These are phyloP conservation scores for Cydia amplana DNA, from an alignment of 1,140 invertebrate genomes.

Conservation along the genomic window DNA sequence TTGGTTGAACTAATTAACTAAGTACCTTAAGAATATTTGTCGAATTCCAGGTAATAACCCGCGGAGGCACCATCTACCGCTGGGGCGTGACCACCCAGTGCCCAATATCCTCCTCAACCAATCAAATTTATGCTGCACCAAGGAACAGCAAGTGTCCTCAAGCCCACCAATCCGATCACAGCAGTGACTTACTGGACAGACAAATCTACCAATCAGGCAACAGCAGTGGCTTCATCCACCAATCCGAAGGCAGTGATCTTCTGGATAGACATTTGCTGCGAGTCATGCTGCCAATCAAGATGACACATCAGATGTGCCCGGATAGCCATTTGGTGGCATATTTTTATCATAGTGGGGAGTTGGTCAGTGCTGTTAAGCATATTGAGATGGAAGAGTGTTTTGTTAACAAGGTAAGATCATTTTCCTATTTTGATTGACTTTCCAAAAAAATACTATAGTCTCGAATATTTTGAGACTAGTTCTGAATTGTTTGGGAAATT, in stretches of 20 bases:
- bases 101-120: conserved; percentile 47
- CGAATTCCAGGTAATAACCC: conserved; percentile 65
- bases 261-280: conserved; percentile 54
- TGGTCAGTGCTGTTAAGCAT: conserved; percentile 77
- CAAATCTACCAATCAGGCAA: conserved; percentile 41
- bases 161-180: conserved; percentile 5
- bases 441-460: neutral
- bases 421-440: too few relatives aligned
- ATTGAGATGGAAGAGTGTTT: conserved; percentile 75
- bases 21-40: too few relatives aligned
- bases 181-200: neutral
- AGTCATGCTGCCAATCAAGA: conserved; percentile 66
- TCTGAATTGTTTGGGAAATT: too few relatives aligned
- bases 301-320: conserved; percentile 83
- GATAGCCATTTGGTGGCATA: conserved; percentile 84
- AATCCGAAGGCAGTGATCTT: conserved; percentile 36
- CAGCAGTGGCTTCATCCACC: conserved; percentile 43
- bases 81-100: conserved; percentile 75
- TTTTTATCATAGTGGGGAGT: conserved; percentile 84
- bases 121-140: conserved; percentile 47
- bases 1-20: too few relatives aligned
- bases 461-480: too few relatives aligned
- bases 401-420: conserved; percentile 63
- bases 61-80: conserved; percentile 67
- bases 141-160: conserved; percentile 47